Evolutionary conservation across 2,888 invertebrate genomes (phyloP).

Genomic region (Vannuccia rotundouncinata): DNA sequence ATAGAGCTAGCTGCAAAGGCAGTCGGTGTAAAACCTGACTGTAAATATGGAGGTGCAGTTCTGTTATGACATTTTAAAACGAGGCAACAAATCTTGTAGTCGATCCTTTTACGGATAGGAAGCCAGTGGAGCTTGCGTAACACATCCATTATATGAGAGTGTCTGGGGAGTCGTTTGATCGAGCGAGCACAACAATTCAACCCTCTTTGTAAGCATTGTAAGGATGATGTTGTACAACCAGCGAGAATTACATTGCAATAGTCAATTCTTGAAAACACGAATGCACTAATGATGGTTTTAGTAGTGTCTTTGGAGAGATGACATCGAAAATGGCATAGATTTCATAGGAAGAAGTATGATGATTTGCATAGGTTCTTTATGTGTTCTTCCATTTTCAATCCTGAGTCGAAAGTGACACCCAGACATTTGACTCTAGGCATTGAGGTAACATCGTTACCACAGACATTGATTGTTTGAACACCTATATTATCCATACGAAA

Average conservation of each 20-base stretch:
- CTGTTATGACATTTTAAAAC: background rate
- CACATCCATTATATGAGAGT: slow-evolving; percentile 16
- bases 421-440: slow-evolving; percentile 18
- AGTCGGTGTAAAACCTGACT: no score
- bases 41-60: background rate
- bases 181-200: slow-evolving; percentile 1
- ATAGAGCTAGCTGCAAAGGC: no score
- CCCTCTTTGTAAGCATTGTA: background rate
- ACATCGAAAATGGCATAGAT: background rate
- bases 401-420: slow-evolving; percentile 17
- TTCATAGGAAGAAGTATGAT: slow-evolving; percentile 17
- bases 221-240: slow-evolving; percentile 1
- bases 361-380: background rate
- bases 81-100: background rate
- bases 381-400: background rate
- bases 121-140: background rate
- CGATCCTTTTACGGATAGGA: background rate
- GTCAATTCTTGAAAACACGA: slow-evolving; percentile 8
- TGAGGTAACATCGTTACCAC: background rate
- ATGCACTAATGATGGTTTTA: background rate
- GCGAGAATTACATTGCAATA: slow-evolving; percentile 11
- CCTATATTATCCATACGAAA: no score
- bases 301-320: background rate
- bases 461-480: slow-evolving; percentile 6
- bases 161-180: slow-evolving; percentile 14